Evolutionary conservation across 1,140 invertebrate species (phyloP).

Genomic region (Ganaspis sp.): DNA sequence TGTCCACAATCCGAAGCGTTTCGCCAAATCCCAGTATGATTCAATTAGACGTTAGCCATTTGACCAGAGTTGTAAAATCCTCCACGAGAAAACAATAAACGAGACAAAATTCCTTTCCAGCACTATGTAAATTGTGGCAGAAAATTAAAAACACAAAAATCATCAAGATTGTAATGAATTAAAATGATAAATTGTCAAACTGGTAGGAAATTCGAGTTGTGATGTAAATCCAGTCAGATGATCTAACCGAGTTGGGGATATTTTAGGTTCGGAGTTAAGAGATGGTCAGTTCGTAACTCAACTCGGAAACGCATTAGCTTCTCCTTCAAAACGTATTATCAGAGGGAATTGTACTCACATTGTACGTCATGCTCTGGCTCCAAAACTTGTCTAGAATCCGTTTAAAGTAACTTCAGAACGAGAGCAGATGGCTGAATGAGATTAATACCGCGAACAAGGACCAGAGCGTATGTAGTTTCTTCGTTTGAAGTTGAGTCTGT

Average conservation of each 20-base stretch:
- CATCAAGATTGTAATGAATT: not conserved
- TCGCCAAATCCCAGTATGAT: not conserved
- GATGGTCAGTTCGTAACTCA: conserved; percentile 66
- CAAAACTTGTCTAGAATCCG: conserved; percentile 70
- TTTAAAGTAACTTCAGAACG: conserved; percentile 72
- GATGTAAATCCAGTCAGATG: not conserved
- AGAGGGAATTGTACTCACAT: conserved; percentile 67
- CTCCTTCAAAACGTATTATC: conserved; percentile 64
- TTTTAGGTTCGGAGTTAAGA: conserved; percentile 64
- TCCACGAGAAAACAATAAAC: no score
- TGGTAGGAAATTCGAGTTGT: not conserved
- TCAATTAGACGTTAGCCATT: no score
- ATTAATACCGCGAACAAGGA: conserved; percentile 56
- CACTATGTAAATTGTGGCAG: no score
- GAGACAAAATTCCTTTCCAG: no score
- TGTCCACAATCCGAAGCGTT: conserved; percentile 32
- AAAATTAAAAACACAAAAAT: no score
- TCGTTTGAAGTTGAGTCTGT: not conserved
- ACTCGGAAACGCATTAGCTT: conserved; percentile 71
- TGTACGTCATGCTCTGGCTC: conserved; percentile 61
- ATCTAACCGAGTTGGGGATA: conserved; percentile 10
- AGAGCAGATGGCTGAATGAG: conserved; percentile 58
- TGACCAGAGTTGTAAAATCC: no score
- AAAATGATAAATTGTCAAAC: not conserved
- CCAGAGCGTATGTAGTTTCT: conserved; percentile 3